A percentile compares a stretch with the other conserved stretches of the same genome.
Conservation (phyloP, 2,888 invertebrate species). For the Operophtera brumata region DNA sequence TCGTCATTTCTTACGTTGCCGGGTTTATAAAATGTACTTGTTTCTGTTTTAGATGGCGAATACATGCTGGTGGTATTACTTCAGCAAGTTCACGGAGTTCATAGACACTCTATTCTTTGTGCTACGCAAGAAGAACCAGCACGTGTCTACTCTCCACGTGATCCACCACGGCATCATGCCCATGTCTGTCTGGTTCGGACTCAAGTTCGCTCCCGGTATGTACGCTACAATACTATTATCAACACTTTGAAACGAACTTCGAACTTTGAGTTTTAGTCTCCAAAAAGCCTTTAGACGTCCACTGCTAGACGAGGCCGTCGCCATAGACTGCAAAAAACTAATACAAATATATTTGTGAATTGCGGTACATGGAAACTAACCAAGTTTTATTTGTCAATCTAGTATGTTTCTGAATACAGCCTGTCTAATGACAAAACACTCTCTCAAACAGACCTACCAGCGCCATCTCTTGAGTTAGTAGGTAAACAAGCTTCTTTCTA, state of each 20-base stretch:
- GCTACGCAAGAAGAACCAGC: conserved; percentile 95
- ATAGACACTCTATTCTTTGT: conserved; percentile 98
- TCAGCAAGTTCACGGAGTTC: conserved; percentile 98
- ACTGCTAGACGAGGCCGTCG: too few species aligned
- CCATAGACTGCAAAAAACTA: too few species aligned
- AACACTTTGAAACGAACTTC: too few species aligned
- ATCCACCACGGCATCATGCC: conserved; percentile 99
- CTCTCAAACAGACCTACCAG: background rate
- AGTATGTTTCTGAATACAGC: too few species aligned
- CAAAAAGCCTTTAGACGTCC: too few species aligned
- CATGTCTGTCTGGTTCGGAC: conserved; percentile 96
- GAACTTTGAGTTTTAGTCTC: too few species aligned
- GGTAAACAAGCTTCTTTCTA: background rate
- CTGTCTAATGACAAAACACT: too few species aligned
- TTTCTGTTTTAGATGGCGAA: conserved; percentile 86
- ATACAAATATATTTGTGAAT: too few species aligned
- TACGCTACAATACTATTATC: conserved; percentile 16
- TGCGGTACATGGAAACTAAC: too few species aligned
- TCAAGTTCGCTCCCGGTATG: conserved; percentile 96
- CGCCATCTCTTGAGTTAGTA: background rate
- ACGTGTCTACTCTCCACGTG: conserved; percentile 96
- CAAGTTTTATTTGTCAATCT: too few species aligned
- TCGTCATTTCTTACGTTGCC: too few species aligned
- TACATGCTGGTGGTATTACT: conserved; percentile 98
- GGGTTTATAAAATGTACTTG: too few species aligned